These are phyloP conservation scores for zebrafish (Danio rerio) DNA, from an alignment of 2,113 vertebrate species.

Conservation along the genomic window DNA sequence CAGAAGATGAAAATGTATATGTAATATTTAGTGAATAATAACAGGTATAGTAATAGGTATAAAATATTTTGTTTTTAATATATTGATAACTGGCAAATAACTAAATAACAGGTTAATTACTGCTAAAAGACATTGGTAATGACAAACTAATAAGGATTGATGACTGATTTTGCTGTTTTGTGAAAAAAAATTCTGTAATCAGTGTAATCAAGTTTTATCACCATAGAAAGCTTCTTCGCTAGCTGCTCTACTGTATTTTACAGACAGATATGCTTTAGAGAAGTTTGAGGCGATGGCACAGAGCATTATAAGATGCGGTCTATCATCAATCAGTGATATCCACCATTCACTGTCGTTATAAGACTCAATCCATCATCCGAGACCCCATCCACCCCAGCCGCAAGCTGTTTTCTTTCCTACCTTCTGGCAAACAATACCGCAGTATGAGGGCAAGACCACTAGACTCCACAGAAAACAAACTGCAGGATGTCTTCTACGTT, in stretches of 20 bases:
- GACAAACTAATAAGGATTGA: too few species aligned
- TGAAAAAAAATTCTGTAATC: too few species aligned
- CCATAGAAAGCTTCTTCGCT: not conserved
- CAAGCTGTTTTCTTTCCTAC: conserved; percentile 15
- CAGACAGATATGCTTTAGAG: not conserved
- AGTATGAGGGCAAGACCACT: conserved; percentile 19
- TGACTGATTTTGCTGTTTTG: too few species aligned
- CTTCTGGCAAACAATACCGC: conserved; percentile 24
- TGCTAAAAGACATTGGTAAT: too few species aligned
- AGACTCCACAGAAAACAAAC: not conserved
- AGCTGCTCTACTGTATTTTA: not conserved
- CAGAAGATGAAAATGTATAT: too few species aligned
- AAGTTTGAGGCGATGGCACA: not conserved
- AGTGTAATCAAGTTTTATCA: not conserved
- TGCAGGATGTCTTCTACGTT: not conserved
- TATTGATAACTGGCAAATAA: too few species aligned
- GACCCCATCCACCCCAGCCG: not conserved
- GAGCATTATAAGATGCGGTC: not conserved
- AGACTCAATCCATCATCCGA: conserved; percentile 33
- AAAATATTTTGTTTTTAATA: too few species aligned
- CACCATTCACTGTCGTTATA: conserved; percentile 7
- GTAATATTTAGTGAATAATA: too few species aligned
- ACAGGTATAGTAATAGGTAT: too few species aligned
- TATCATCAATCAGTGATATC: conserved; percentile 16
- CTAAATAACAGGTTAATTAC: too few species aligned